Percentiles rank a stretch among this genome's conserved stretches.
These are phyloP conservation scores for Erythrocercus mccallii DNA, from an alignment of 2,113 vertebrate species.

Conservation along the genomic window DNA sequence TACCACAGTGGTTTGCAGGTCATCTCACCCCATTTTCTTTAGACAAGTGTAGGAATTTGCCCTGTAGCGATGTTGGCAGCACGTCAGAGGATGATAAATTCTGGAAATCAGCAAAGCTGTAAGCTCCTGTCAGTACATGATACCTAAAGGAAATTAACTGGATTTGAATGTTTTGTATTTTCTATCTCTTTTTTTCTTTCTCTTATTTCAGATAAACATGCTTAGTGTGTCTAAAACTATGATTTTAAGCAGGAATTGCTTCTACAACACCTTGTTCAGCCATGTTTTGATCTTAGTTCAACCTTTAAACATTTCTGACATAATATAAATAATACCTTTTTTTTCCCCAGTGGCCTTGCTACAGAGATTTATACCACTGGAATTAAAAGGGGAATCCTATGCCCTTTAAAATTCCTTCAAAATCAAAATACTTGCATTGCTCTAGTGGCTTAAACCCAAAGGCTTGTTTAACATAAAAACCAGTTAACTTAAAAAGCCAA, in stretches of 20 bases:
- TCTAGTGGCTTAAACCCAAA: background rate
- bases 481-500: background rate
- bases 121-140: conserved; percentile 78
- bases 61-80: conserved; percentile 76
- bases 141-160: conserved; percentile 71
- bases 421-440: background rate
- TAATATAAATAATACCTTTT: background rate
- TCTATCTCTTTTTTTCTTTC: background rate
- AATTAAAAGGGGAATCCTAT: background rate
- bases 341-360: background rate
- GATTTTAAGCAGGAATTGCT: background rate
- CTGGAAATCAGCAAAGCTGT: conserved; percentile 73
- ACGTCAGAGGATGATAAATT: conserved; percentile 63
- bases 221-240: background rate
- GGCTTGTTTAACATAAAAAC: background rate
- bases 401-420: background rate
- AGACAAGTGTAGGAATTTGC: conserved; percentile 75
- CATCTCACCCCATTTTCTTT: conserved; percentile 77
- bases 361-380: background rate
- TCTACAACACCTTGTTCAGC: background rate
- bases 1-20: background rate
- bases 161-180: background rate
- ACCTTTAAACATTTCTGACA: background rate
- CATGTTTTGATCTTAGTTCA: background rate
- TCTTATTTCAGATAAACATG: background rate